Evolutionary conservation across 2,797 vertebrate genomes (phyloP).

Genomic region (Pagetopsis macropterus): DNA sequence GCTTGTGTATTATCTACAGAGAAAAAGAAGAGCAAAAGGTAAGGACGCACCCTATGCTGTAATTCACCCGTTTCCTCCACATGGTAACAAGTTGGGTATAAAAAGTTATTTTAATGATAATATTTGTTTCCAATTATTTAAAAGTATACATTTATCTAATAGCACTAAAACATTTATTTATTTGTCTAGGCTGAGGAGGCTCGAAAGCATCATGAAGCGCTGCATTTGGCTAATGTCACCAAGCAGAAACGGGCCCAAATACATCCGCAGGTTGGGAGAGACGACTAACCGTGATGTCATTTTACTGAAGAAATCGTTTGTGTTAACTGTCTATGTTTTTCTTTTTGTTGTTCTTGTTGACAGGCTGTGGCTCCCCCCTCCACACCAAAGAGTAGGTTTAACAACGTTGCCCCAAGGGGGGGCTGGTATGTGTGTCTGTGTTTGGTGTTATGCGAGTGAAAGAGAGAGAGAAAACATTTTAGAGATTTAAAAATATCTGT

Average conservation of each 20-base stretch:
- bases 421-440: slow-evolving; percentile 33
- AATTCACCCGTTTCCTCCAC: neutral
- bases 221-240: neutral
- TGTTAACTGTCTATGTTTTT: neutral
- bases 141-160: neutral
- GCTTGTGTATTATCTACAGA: slow-evolving; percentile 52
- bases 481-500: neutral
- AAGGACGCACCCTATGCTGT: neutral
- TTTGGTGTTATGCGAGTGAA: neutral
- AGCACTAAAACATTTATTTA: neutral
- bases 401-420: neutral
- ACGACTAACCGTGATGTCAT: neutral
- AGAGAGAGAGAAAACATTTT: neutral
- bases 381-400: neutral
- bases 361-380: slow-evolving; percentile 24
- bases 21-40: slow-evolving; percentile 73
- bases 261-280: neutral
- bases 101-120: neutral
- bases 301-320: neutral
- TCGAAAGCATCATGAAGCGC: slow-evolving; percentile 26
- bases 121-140: neutral
- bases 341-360: slow-evolving; percentile 5
- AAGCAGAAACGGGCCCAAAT: slow-evolving; percentile 1
- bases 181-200: slow-evolving; percentile 54
- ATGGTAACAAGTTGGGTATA: neutral